phyloP scores from a whole-genome alignment of 2,888 invertebrate genomes.

The Lumbricus terrestris region DNA sequence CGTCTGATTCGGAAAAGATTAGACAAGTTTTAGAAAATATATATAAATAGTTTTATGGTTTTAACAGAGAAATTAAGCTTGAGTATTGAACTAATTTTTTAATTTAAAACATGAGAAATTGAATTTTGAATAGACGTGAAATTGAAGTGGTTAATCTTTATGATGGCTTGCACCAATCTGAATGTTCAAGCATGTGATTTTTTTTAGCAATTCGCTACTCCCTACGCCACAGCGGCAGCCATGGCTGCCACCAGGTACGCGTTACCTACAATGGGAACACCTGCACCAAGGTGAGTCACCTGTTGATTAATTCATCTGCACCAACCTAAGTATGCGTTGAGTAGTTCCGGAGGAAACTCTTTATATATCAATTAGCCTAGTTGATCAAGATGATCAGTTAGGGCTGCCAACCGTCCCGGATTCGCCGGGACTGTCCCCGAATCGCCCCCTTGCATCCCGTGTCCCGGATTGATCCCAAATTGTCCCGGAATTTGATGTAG shows the following conservation, averaged over 20 bases:
- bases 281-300: constrained; percentile 25
- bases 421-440: no score
- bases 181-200: constrained; percentile 20
- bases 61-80: not conserved
- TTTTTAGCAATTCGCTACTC: constrained; percentile 38
- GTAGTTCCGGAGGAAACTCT: no score
- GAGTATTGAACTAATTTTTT: not conserved
- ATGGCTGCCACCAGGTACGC: constrained; percentile 38
- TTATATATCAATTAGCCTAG: no score
- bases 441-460: no score
- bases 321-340: no score
- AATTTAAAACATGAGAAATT: not conserved
- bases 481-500: no score
- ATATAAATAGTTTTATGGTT: not conserved
- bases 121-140: no score
- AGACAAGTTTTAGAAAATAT: not conserved
- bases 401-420: no score
- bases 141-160: not conserved
- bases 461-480: no score
- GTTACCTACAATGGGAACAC: constrained; percentile 36
- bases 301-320: not conserved
- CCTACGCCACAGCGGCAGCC: constrained; percentile 31
- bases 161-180: not conserved
- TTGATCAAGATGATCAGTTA: no score
- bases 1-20: not conserved